Evolutionary conservation across 2,797 vertebrate species (phyloP).

Genomic region (Pantherophis alleghaniensis): DNA sequence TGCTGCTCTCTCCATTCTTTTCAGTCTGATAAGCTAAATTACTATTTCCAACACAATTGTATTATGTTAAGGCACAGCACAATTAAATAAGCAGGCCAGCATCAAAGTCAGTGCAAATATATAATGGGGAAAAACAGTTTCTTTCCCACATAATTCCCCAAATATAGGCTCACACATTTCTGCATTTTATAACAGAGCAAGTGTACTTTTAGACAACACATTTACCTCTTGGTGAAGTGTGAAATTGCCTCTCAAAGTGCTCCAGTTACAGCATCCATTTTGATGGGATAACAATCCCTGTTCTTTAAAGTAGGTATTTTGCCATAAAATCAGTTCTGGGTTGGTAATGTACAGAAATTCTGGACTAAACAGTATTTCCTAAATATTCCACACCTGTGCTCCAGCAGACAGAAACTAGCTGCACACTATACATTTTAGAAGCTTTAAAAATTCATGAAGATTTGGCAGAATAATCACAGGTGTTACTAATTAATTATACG

Average conservation of each 20-base stretch:
- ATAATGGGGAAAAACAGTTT: not conserved
- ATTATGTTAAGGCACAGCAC: not conserved
- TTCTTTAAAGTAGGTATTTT: not conserved
- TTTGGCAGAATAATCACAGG: not conserved
- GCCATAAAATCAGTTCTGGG: not conserved
- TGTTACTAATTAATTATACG: not conserved
- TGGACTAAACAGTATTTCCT: not conserved
- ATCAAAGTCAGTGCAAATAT: not conserved
- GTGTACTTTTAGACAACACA: constrained; percentile 7
- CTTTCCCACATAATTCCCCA: not conserved
- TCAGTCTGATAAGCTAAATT: not conserved
- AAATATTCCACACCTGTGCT: not conserved
- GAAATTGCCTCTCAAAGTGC: constrained; percentile 28
- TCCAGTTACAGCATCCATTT: constrained; percentile 14
- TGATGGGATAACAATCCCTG: constrained; percentile 1
- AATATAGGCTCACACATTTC: not conserved
- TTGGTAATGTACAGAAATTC: not conserved
- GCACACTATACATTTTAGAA: not conserved
- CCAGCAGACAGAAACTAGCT: not conserved
- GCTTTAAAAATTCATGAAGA: not conserved
- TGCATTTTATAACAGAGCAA: constrained; percentile 5
- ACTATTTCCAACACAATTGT: not conserved
- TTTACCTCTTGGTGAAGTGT: constrained; percentile 25
- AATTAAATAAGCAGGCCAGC: not conserved
- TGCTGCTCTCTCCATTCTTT: constrained; percentile 1